phyloP scores from a whole-genome alignment of 2,888 invertebrate species.

The Phytoseiulus persimilis region DNA sequence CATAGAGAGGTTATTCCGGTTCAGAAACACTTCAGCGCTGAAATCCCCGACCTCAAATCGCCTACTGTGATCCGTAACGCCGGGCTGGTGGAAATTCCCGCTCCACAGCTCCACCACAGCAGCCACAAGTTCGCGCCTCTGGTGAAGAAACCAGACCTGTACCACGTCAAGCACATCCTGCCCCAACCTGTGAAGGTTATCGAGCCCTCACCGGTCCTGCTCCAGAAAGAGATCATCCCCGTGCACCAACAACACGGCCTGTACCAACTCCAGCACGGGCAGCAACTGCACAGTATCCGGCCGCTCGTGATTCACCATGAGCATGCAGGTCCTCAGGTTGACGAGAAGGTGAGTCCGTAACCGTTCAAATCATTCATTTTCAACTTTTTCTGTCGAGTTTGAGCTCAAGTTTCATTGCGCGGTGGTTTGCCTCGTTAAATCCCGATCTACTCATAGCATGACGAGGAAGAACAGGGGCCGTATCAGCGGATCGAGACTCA shows the following conservation, averaged over 20 bases:
- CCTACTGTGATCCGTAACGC: slow-evolving; percentile 16
- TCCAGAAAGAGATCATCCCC: slow-evolving; percentile 20
- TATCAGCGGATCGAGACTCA: neutral
- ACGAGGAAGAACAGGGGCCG: neutral
- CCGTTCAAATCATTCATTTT: neutral
- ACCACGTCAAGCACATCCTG: slow-evolving; percentile 14
- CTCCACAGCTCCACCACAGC: slow-evolving; percentile 12
- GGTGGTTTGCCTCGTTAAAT: neutral
- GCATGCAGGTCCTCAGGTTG: neutral
- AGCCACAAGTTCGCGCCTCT: slow-evolving; percentile 24
- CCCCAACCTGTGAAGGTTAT: neutral
- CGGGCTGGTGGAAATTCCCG: slow-evolving; percentile 24
- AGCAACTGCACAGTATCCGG: neutral
- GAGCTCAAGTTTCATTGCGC: neutral
- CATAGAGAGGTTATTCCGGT: slow-evolving; percentile 10
- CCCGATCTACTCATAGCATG: neutral
- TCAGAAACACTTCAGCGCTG: neutral
- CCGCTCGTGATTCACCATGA: neutral
- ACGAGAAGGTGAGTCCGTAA: neutral
- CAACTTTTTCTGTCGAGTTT: neutral
- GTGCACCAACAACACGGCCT: neutral
- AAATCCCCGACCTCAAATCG: slow-evolving; percentile 22
- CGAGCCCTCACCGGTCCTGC: neutral
- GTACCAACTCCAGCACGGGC: neutral
- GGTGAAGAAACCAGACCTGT: slow-evolving; percentile 12